These are phyloP conservation scores for Xylota sylvarum DNA, from an alignment of 2,888 invertebrate species.

Conservation along the genomic window DNA sequence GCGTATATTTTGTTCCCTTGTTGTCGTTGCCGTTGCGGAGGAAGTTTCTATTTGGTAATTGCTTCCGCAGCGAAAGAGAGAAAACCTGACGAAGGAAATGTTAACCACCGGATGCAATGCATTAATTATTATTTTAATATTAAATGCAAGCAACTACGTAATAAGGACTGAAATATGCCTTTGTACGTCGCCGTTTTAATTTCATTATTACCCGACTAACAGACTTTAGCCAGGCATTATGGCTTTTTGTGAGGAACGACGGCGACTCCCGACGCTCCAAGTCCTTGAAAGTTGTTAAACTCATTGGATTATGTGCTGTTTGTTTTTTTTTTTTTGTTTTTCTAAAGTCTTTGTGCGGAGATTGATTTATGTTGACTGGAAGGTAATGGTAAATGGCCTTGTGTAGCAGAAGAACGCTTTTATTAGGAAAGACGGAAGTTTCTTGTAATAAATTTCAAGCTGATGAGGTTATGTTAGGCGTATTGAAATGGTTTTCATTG, in stretches of 20 bases:
- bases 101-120: slow-evolving; percentile 14
- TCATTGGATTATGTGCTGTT: slow-evolving; percentile 22
- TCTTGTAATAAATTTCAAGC: slow-evolving; percentile 1
- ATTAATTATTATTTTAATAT: slow-evolving; percentile 45
- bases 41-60: slow-evolving; percentile 45
- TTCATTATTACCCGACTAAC: slow-evolving; percentile 19
- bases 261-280: background rate
- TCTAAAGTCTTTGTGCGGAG: slow-evolving; percentile 13
- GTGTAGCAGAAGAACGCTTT: background rate
- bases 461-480: background rate
- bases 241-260: background rate
- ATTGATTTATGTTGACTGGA: slow-evolving; percentile 36
- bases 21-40: slow-evolving; percentile 23
- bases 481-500: background rate
- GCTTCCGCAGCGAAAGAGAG: slow-evolving; percentile 16
- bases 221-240: background rate
- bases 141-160: slow-evolving; percentile 38
- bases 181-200: slow-evolving; percentile 25
- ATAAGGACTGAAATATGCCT: slow-evolving; percentile 4
- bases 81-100: background rate
- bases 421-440: background rate
- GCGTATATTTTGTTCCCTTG: background rate
- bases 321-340: slow-evolving; percentile 24
- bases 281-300: slow-evolving; percentile 46
- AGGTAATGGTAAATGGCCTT: slow-evolving; percentile 1